These are phyloP conservation scores for Morelia viridis DNA, from an alignment of 2,797 vertebrate species.

Conservation along the genomic window DNA sequence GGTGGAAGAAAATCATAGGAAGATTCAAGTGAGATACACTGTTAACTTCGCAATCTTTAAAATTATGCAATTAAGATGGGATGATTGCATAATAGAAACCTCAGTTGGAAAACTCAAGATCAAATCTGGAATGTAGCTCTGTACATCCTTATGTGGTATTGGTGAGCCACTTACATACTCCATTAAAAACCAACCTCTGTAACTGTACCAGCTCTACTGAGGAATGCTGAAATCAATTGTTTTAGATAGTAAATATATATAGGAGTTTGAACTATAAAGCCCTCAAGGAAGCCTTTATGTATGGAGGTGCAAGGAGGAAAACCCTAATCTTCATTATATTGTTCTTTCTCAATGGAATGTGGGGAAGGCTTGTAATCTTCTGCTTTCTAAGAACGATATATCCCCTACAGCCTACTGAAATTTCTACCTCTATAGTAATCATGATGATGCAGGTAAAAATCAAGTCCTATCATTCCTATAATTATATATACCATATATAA, in stretches of 20 bases:
- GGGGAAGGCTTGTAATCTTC: background rate
- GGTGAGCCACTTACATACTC: background rate
- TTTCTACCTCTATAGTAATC: background rate
- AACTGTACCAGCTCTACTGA: background rate
- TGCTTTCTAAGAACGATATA: background rate
- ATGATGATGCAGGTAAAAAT: background rate
- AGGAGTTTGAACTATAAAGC: background rate
- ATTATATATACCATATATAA: background rate
- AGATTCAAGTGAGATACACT: background rate
- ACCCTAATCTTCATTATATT: background rate
- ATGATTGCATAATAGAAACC: background rate
- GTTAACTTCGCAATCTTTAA: background rate
- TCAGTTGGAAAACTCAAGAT: background rate
- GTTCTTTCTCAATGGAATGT: slow-evolving; percentile 20
- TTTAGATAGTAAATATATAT: background rate
- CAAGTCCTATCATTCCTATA: background rate
- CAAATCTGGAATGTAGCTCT: background rate
- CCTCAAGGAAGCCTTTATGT: background rate
- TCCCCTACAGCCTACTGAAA: background rate
- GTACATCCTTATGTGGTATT: background rate
- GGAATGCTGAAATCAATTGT: background rate
- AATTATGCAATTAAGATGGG: background rate
- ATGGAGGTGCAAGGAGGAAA: slow-evolving; percentile 23
- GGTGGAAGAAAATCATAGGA: background rate
- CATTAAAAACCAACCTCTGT: background rate